Percentiles rank a stretch among this genome's conserved stretches.
Conservation (phyloP, 2,797 vertebrate genomes). For the Oceanodroma leucorhoa region DNA sequence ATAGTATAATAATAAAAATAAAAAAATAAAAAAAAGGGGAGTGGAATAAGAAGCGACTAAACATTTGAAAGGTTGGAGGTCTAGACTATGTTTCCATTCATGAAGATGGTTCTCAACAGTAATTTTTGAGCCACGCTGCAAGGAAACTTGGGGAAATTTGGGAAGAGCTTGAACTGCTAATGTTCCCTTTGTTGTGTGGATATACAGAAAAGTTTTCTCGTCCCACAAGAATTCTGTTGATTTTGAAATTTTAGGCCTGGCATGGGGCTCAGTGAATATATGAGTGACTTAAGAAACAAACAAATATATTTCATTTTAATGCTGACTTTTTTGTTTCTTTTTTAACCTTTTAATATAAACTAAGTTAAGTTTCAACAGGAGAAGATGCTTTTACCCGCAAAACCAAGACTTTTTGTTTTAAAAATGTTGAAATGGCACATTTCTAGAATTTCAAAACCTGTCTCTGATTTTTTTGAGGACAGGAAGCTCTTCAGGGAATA, state of each 20-base stretch:
- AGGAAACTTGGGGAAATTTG: neutral
- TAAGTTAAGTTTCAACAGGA: neutral
- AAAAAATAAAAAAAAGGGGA: neutral
- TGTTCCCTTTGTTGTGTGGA: neutral
- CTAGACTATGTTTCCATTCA: neutral
- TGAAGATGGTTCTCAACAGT: neutral
- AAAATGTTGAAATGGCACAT: constrained; percentile 1
- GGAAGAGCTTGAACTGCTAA: neutral
- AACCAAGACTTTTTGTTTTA: neutral
- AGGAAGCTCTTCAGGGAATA: neutral
- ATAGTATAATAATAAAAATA: neutral
- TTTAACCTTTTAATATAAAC: constrained; percentile 4
- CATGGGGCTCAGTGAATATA: neutral
- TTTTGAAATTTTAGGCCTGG: constrained; percentile 22
- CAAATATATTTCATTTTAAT: neutral
- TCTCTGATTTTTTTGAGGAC: neutral
- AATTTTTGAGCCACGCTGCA: neutral
- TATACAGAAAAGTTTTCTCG: neutral
- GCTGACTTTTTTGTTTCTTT: neutral
- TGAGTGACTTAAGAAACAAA: constrained; percentile 5
- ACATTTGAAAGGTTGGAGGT: neutral
- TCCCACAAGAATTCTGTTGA: neutral
- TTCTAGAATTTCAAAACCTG: constrained; percentile 17
- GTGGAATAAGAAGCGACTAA: neutral
- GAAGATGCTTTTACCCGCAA: neutral